These are phyloP conservation scores for Trichogramma dendrolimi DNA, from an alignment of 2,888 invertebrate genomes.

Conservation along the genomic window DNA sequence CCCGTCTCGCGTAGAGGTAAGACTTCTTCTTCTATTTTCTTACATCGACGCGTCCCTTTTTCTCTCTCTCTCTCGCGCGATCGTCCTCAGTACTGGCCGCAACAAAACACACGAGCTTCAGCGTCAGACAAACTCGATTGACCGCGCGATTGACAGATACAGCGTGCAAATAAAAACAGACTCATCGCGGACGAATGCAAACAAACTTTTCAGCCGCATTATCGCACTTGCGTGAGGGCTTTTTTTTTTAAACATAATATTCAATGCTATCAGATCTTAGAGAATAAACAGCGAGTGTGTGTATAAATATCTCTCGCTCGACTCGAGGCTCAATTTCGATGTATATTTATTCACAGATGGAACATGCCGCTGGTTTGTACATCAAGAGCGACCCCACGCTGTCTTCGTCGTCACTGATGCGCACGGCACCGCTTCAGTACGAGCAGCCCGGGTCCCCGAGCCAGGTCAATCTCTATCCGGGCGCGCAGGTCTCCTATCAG, in stretches of 20 bases:
- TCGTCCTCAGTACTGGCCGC: too few species aligned
- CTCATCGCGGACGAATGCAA: too few species aligned
- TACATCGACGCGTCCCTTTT: too few species aligned
- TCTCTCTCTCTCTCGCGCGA: too few species aligned
- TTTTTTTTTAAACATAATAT: too few species aligned
- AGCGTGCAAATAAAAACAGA: too few species aligned
- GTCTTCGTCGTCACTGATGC: conserved; percentile 60
- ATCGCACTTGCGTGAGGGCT: too few species aligned
- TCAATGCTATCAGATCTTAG: too few species aligned
- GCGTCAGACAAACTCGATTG: too few species aligned
- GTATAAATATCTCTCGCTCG: background rate
- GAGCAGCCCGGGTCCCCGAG: conserved; percentile 60
- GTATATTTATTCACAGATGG: conserved; percentile 34
- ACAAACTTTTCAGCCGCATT: too few species aligned
- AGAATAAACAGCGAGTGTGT: background rate
- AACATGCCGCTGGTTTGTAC: conserved; percentile 56
- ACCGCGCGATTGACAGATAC: too few species aligned
- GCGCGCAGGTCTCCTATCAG: conserved; percentile 55
- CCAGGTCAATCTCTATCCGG: conserved; percentile 61
- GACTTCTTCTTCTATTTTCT: conserved; percentile 9
- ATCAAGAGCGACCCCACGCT: conserved; percentile 68
- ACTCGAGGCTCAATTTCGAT: background rate
- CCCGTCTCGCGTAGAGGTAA: conserved; percentile 42
- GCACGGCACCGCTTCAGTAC: conserved; percentile 55
- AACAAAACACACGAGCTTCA: too few species aligned